phyloP scores from a whole-genome alignment of 1,140 invertebrate genomes.

The Oscheius sp. region DNA sequence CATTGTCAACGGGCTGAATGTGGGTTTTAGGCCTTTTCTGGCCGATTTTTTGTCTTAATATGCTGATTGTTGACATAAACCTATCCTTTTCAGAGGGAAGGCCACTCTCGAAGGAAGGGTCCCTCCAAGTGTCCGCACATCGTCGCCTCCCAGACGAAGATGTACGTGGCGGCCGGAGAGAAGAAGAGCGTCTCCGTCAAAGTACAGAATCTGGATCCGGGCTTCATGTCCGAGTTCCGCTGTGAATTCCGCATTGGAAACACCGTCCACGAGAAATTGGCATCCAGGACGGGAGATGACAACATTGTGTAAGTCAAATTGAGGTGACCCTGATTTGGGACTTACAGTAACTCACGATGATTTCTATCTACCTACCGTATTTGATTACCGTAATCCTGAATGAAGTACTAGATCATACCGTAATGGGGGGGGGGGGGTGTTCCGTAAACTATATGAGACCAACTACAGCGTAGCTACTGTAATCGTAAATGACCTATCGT shows the following conservation, averaged over 20 bases:
- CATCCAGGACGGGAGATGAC: constrained; percentile 44
- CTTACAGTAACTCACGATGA: neutral
- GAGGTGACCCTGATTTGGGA: neutral
- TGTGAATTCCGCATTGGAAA: constrained; percentile 54
- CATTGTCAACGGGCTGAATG: constrained; percentile 51
- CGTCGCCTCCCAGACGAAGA: constrained; percentile 29
- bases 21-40: constrained; percentile 24
- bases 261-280: constrained; percentile 52
- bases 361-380: no score
- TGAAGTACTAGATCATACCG: no score
- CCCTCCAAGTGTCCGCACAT: constrained; percentile 45
- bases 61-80: neutral
- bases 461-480: no score
- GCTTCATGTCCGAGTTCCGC: constrained; percentile 54
- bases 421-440: no score
- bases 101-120: constrained; percentile 48
- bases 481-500: no score
- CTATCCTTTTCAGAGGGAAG: constrained; percentile 36
- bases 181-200: constrained; percentile 33
- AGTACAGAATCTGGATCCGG: constrained; percentile 49
- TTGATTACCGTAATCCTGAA: no score
- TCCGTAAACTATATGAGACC: no score
- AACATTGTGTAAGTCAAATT: constrained; percentile 46
- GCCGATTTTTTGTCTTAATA: no score
- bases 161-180: constrained; percentile 35